Percentiles rank a stretch among this genome's conserved stretches.
phyloP scores from a whole-genome alignment of 2,113 vertebrate genomes.

The Triplophysa rosa region DNA sequence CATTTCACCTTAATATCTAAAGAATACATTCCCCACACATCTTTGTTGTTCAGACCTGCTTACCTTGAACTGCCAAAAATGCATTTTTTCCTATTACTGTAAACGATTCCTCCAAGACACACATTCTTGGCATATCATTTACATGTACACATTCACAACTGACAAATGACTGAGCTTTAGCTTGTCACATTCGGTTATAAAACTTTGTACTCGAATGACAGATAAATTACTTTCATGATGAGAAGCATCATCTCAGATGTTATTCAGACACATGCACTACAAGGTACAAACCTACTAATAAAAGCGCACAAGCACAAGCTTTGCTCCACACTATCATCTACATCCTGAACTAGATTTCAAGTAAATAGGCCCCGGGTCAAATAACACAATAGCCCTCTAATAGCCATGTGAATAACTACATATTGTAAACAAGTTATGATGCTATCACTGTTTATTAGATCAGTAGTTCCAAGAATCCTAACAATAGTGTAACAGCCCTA shows the following conservation, averaged over 20 bases:
- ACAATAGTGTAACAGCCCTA: neutral
- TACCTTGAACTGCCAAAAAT: slow-evolving; percentile 34
- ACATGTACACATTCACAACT: slow-evolving; percentile 14
- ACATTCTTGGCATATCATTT: slow-evolving; percentile 42
- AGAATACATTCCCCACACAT: slow-evolving; percentile 34
- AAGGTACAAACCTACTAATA: neutral
- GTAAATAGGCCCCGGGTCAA: neutral
- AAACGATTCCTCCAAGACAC: slow-evolving; percentile 15
- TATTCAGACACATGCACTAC: neutral
- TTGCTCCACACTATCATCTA: neutral
- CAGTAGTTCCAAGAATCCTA: neutral
- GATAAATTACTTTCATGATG: slow-evolving; percentile 3
- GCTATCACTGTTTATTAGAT: neutral
- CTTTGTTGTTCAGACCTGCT: slow-evolving; percentile 44
- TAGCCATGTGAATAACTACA: slow-evolving; percentile 14
- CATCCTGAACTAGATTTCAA: too few species aligned
- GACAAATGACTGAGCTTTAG: slow-evolving; percentile 19
- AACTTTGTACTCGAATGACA: slow-evolving; percentile 3
- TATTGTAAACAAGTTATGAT: neutral
- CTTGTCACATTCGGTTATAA: slow-evolving; percentile 31
- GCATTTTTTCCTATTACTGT: slow-evolving; percentile 16
- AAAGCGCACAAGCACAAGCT: neutral
- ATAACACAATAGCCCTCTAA: slow-evolving; percentile 33
- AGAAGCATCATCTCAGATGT: neutral
- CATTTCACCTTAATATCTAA: slow-evolving; percentile 1